Evolutionary conservation across 2,113 vertebrate species (phyloP), one percentile per base, ranked within the genome.

Genomic region (Siphamia tubifer): DNA sequence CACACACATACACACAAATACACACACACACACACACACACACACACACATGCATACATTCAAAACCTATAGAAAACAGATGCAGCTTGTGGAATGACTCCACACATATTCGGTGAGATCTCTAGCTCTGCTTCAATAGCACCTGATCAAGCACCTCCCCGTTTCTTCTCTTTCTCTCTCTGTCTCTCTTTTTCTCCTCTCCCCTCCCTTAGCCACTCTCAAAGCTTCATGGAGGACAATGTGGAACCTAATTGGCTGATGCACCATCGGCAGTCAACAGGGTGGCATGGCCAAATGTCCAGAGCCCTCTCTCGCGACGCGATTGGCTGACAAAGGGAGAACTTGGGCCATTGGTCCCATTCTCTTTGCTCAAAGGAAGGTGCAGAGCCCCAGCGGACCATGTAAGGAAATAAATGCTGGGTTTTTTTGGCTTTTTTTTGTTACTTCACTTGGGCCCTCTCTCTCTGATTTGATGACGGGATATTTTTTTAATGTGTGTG

Each of bases 181-280:
- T 91, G 69, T 91, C 77, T 89, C 83, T 82, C 77, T 53, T 75
- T 63, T 77, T 82, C 49, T 52, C 48, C 74, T 86, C 80, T 86
- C 80, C 76, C 72, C 81, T 48, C 76, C 74, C 82, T 48, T 82
- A 94, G 93, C 91, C 93, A 94, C 86, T 90, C 92, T 81, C 92
- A 89, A 75, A 94, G 92, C 92, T 86, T 93, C 89, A 82, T 93
- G 84, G 92, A 92, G 90, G 91, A 93, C 91, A 92, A 86, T 91
- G 90, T 91, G 93, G 93, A 91, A 93, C 86, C 87, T 92, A 92
- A 90, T 81, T 94, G 93, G 93, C 81, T 90, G 90, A 86, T 90
- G 87, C 92, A 83, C 79, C 90, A 89, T 66, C 91, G 91, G 81
- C 90, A 89, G 68, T 87, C 91, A 66, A 53, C 82, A 51, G 90